Percentiles rank a stretch among this genome's conserved stretches.
Evolutionary conservation across 2,797 vertebrate species (phyloP).

Genomic region (Paguma larvata): DNA sequence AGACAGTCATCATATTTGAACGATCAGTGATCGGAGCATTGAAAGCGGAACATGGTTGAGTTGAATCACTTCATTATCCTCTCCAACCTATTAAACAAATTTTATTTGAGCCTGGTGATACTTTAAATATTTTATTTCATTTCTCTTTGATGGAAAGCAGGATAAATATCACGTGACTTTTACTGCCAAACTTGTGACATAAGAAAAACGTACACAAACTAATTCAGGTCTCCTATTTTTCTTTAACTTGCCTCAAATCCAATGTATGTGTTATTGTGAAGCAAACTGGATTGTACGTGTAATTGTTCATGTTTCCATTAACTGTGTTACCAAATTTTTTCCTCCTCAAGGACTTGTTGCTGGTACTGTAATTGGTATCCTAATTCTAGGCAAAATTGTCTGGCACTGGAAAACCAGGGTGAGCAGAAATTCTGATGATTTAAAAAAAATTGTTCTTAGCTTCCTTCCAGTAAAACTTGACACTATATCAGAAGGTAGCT

Average conservation of each 20-base stretch:
- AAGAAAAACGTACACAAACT: not conserved
- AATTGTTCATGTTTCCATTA: slow-evolving; percentile 47
- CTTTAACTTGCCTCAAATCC: not conserved
- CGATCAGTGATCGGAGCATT: not conserved
- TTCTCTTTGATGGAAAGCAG: slow-evolving; percentile 25
- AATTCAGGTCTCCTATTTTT: not conserved
- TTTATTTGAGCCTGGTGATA: not conserved
- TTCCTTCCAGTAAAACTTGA: not conserved
- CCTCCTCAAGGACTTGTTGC: slow-evolving; percentile 60
- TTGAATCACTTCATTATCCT: not conserved
- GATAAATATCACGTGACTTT: not conserved
- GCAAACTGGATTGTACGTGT: not conserved
- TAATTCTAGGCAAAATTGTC: slow-evolving; percentile 58
- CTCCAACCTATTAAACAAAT: not conserved
- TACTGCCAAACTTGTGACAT: not conserved
- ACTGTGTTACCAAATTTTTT: slow-evolving; percentile 38
- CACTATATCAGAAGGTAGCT: not conserved
- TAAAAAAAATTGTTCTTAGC: slow-evolving; percentile 4
- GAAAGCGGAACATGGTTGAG: not conserved
- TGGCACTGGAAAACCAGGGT: slow-evolving; percentile 71
- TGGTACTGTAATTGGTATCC: not conserved
- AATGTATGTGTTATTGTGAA: not conserved
- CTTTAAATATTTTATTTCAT: not conserved
- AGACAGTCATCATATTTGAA: not conserved
- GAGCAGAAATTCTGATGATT: slow-evolving; percentile 71